Evolutionary conservation across 1,140 invertebrate species (phyloP).

Genomic region (Drosophila oshimai): DNA sequence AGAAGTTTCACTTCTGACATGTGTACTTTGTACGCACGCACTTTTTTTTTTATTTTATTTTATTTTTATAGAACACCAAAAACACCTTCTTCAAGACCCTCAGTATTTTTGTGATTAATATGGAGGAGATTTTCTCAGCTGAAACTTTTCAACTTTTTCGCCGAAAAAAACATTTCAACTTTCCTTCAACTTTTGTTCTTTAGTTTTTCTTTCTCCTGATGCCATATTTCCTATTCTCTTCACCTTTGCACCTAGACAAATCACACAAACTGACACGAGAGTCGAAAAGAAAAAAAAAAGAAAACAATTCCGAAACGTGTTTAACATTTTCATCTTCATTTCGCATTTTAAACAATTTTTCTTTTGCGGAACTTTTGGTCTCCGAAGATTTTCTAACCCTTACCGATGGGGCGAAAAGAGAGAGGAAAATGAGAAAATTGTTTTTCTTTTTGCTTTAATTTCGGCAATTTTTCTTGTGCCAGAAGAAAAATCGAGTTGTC

Average conservation of each 20-base stretch:
- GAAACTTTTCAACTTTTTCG: not conserved
- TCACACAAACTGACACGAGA: constrained; percentile 50
- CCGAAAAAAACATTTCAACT: constrained; percentile 23
- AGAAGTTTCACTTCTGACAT: too few species aligned
- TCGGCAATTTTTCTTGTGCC: constrained; percentile 77
- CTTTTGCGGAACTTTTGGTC: constrained; percentile 56
- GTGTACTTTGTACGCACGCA: too few species aligned
- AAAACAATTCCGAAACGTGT: constrained; percentile 65
- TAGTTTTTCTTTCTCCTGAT: constrained; percentile 41
- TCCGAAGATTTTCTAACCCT: constrained; percentile 63
- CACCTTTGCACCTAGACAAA: constrained; percentile 55
- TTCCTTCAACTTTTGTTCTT: constrained; percentile 26
- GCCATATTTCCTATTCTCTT: constrained; percentile 25
- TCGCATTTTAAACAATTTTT: constrained; percentile 74
- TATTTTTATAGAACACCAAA: too few species aligned
- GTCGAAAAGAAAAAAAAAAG: constrained; percentile 15
- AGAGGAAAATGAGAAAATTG: constrained; percentile 62
- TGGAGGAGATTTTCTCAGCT: constrained; percentile 4
- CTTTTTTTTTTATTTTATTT: not conserved
- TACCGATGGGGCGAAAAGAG: constrained; percentile 10
- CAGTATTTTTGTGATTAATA: constrained; percentile 1
- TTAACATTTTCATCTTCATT: constrained; percentile 69
- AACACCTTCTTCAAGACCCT: not conserved
- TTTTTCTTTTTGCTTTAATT: constrained; percentile 80
- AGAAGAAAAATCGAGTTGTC: constrained; percentile 79